Evolutionary conservation across 2,888 invertebrate species (phyloP).

Genomic region (Oscheius sp.): DNA sequence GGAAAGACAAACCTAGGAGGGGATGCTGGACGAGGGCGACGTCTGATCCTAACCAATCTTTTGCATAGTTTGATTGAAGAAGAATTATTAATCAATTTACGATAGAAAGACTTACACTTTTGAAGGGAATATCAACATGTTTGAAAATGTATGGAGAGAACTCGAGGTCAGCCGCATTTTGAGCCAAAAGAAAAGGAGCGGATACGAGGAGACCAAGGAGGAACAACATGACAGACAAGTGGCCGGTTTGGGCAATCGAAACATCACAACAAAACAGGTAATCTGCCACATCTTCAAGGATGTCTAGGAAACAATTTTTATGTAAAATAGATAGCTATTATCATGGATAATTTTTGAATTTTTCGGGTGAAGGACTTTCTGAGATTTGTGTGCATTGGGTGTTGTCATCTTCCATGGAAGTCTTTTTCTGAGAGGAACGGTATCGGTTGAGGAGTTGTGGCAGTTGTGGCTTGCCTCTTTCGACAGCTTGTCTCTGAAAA

Average conservation of each 20-base stretch:
- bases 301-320: too few species aligned
- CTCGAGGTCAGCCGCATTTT: constrained; percentile 62
- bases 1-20: constrained; percentile 39
- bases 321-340: too few species aligned
- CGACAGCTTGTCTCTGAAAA: constrained; percentile 26
- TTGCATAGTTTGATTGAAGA: constrained; percentile 62
- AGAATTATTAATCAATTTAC: background rate
- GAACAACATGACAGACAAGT: constrained; percentile 2
- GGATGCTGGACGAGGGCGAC: constrained; percentile 62
- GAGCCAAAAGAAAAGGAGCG: background rate
- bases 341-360: constrained; percentile 3
- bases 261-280: constrained; percentile 31
- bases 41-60: constrained; percentile 63
- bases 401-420: constrained; percentile 12
- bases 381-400: constrained; percentile 28
- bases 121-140: constrained; percentile 62
- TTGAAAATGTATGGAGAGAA: constrained; percentile 64
- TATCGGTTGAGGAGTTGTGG: constrained; percentile 17
- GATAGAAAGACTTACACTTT: constrained; percentile 50
- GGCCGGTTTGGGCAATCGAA: background rate
- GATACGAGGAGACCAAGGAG: constrained; percentile 1
- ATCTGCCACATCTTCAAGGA: background rate
- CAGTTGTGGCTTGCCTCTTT: constrained; percentile 23
- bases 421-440: constrained; percentile 5
- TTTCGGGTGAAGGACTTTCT: constrained; percentile 24